Percentiles rank a stretch among this genome's conserved stretches.
Conservation (phyloP, 1,140 invertebrate species). For the Drepana arcuata region DNA sequence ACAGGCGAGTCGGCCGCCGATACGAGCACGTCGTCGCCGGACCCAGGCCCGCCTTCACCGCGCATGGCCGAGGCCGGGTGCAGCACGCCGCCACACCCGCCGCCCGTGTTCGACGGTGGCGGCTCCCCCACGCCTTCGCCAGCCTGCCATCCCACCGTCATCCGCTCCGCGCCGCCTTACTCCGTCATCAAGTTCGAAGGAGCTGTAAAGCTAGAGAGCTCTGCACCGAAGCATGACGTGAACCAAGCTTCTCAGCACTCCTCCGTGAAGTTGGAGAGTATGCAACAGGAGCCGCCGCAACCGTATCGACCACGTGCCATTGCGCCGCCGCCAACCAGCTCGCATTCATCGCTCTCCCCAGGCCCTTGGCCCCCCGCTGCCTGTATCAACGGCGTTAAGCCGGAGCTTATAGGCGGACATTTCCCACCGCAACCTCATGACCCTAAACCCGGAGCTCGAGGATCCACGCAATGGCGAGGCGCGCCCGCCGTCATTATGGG, state of each 20-base stretch:
- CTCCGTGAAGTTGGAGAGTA: conserved; percentile 48
- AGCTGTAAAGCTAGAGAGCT: conserved; percentile 38
- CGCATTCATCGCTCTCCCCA: conserved; percentile 53
- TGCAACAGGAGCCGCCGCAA: conserved; percentile 43
- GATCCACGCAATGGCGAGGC: conserved; percentile 75
- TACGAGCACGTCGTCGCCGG: conserved; percentile 89
- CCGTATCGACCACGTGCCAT: conserved; percentile 46
- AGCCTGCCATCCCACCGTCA: conserved; percentile 66
- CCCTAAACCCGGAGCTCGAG: conserved; percentile 73
- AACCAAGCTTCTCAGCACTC: conserved; percentile 31
- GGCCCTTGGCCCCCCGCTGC: conserved; percentile 75
- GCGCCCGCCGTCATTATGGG: conserved; percentile 93
- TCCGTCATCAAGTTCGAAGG: conserved; percentile 71
- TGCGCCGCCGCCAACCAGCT: conserved; percentile 35
- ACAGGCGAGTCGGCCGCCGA: conserved; percentile 90
- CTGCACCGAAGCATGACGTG: conserved; percentile 33
- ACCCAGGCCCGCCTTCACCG: conserved; percentile 84
- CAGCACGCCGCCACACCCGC: conserved; percentile 65
- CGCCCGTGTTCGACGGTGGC: conserved; percentile 67
- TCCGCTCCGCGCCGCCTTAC: conserved; percentile 69
- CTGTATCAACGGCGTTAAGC: conserved; percentile 83
- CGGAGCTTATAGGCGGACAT: conserved; percentile 82
- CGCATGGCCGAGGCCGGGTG: conserved; percentile 75
- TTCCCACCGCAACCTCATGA: conserved; percentile 74
- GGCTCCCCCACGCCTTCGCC: conserved; percentile 65